Evolutionary conservation across 2,797 vertebrate genomes (phyloP), one percentile per base, ranked within the genome.

Genomic region (Pyrocephalus nanus): DNA sequence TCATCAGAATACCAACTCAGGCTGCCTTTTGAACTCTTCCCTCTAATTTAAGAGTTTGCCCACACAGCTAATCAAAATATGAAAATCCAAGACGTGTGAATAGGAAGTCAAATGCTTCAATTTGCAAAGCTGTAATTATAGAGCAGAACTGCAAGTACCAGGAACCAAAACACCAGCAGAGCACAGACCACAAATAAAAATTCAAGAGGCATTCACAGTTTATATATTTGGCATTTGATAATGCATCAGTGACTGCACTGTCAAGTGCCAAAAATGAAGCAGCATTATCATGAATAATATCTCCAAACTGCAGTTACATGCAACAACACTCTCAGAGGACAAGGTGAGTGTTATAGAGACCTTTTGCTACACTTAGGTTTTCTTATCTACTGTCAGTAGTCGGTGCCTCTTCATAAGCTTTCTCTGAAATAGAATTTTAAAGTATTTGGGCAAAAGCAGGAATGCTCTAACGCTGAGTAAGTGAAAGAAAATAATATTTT

Each of bases 31-130:
- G 88, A 97, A 91, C 92, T 80, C 82, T 79, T 88, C 66, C 66
- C 83, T 92, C 84, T 88, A 54, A 93, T 93, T 92, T 78, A 91
- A 77, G 62, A 92, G 78, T 94, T 94, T 93, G 71, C 84, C 92
- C 92, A 95, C 92, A 97, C 29, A 88, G 91, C 81, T 93, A 95
- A 97, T 94, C 89, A 95, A 95, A 93, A 93, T 96, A 96, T 73
- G 77, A 93, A 86, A 90, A 94, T 80, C 74, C 71, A 93, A 65
- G 85, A 94, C 3, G 7, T 78, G 86, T 72, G 85, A 93, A 89
- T 64, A 58, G 84, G 86, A 94, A 96, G 81, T 67, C 11, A 1
- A 96, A 94, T 72, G 80, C 90, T 90, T 92, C 93, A 91, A 51
- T 90, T 77, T 94, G 81, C 57, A 92, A 72, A 80, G 88, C 94